Percentiles rank a stretch among this genome's conserved stretches.
phyloP scores from a whole-genome alignment of 2,797 vertebrate genomes.

The Garrulus glandarius region DNA sequence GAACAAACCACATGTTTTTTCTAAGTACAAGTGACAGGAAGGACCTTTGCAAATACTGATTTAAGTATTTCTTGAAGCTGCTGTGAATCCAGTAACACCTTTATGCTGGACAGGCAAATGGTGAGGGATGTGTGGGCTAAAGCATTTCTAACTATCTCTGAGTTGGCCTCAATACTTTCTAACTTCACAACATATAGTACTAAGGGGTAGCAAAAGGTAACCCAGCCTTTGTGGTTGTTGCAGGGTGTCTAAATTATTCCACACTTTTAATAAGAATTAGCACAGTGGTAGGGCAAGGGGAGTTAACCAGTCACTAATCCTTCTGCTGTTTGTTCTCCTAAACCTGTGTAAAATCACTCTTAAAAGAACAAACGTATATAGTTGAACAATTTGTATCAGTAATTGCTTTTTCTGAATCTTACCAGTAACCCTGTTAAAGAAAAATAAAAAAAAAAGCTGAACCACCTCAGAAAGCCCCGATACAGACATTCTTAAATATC shows the following conservation, averaged over 20 bases:
- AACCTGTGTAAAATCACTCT: neutral
- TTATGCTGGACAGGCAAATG: neutral
- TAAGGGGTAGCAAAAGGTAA: neutral
- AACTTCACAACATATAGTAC: neutral
- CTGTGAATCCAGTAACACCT: neutral
- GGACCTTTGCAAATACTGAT: neutral
- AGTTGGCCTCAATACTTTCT: neutral
- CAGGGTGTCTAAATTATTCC: neutral
- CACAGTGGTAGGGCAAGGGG: neutral
- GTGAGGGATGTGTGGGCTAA: neutral
- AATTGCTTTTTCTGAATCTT: neutral
- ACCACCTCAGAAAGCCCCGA: fast-evolving
- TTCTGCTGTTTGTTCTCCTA: neutral
- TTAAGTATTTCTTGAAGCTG: neutral
- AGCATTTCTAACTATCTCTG: neutral
- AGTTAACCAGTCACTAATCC: neutral
- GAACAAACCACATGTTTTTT: neutral
- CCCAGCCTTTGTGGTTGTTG: neutral
- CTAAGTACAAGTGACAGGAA: neutral
- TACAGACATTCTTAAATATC: neutral
- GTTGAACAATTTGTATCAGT: neutral
- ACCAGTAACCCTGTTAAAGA: neutral
- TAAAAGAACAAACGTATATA: neutral
- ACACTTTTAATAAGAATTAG: neutral
- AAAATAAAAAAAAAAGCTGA: neutral